phyloP scores from a whole-genome alignment of 2,888 invertebrate species.

The Taphrorychus bicolor region DNA sequence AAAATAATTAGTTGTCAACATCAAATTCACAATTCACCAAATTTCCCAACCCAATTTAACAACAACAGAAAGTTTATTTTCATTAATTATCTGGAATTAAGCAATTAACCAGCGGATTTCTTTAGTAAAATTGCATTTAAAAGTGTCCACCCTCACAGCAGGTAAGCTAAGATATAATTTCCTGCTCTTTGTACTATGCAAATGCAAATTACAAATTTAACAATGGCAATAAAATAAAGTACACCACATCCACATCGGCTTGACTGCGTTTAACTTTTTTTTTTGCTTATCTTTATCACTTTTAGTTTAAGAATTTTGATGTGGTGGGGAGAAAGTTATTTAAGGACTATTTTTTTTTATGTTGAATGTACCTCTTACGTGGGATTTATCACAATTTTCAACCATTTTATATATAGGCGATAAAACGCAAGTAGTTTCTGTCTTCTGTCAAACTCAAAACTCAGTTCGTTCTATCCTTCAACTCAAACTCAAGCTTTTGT shows the following conservation, averaged over 20 bases:
- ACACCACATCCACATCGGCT: neutral
- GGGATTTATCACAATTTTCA: neutral
- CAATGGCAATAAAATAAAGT: neutral
- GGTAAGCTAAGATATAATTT: neutral
- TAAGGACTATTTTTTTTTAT: too few relatives aligned
- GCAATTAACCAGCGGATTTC: neutral
- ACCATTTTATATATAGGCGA: too few relatives aligned
- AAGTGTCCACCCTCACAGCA: neutral
- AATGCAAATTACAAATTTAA: neutral
- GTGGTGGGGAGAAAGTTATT: neutral
- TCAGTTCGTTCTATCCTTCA: neutral
- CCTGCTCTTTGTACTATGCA: too few relatives aligned
- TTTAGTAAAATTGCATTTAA: neutral
- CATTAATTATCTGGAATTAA: neutral
- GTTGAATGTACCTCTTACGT: too few relatives aligned
- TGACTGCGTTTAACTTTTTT: too few relatives aligned
- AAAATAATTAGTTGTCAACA: neutral
- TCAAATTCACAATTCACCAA: neutral
- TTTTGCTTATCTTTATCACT: too few relatives aligned
- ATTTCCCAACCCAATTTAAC: neutral
- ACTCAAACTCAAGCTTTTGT: neutral
- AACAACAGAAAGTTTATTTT: neutral
- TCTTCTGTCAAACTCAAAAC: neutral
- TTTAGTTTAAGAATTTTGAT: too few relatives aligned
- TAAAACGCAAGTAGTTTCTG: too few relatives aligned